Percentiles rank a stretch among this genome's conserved stretches.
Conservation (phyloP, 2,888 invertebrate species). For the Orchesella flavescens region DNA sequence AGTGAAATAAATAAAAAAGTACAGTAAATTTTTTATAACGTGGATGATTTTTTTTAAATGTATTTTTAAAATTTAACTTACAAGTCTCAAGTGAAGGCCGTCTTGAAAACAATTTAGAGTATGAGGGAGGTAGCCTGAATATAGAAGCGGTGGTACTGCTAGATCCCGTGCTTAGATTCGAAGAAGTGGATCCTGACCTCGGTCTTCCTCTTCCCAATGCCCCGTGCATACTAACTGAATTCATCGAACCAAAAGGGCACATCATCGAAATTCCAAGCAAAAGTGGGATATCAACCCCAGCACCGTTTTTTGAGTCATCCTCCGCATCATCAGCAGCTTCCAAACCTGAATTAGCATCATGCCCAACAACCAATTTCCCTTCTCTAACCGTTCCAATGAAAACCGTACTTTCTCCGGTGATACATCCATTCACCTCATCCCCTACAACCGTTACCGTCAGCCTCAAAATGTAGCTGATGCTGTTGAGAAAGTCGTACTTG, state of each 20-base stretch:
- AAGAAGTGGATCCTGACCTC: neutral
- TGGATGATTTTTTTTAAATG: too few relatives aligned
- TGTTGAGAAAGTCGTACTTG: constrained; percentile 15
- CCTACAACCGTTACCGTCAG: neutral
- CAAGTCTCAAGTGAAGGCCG: constrained; percentile 22
- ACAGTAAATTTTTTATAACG: too few relatives aligned
- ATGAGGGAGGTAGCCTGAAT: constrained; percentile 16
- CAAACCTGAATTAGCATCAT: too few relatives aligned
- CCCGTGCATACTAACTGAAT: neutral
- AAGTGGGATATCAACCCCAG: neutral
- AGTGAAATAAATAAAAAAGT: too few relatives aligned
- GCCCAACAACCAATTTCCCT: neutral
- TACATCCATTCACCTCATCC: neutral
- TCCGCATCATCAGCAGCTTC: constrained; percentile 18
- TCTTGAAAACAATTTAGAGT: constrained; percentile 8
- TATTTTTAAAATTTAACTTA: neutral
- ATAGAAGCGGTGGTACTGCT: neutral
- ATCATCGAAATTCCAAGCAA: neutral
- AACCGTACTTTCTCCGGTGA: neutral
- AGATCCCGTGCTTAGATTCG: neutral
- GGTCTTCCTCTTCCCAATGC: neutral
- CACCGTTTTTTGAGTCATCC: neutral
- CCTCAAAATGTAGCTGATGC: constrained; percentile 6
- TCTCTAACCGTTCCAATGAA: constrained; percentile 3
- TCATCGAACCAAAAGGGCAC: too few relatives aligned